Evolutionary conservation across 2,888 invertebrate genomes (phyloP).

Genomic region (Parnassius mnemosyne): DNA sequence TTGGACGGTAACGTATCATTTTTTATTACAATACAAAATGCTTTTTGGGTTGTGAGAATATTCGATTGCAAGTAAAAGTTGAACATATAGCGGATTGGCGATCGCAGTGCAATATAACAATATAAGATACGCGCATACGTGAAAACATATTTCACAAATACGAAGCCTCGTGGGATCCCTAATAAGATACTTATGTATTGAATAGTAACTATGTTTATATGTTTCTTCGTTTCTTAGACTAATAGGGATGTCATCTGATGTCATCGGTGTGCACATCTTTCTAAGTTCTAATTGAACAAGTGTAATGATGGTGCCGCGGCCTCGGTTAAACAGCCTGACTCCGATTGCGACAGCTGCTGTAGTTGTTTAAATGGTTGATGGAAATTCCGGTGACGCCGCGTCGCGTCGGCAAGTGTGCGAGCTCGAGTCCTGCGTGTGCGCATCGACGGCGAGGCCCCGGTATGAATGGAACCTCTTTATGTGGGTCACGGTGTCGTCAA

Average conservation of each 20-base stretch:
- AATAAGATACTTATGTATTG: too few relatives aligned
- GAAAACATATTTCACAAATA: too few relatives aligned
- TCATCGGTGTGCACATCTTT: conserved; percentile 52
- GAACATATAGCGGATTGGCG: conserved; percentile 4
- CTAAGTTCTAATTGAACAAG: conserved; percentile 74
- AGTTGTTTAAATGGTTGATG: conserved; percentile 69
- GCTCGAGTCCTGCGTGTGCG: conserved; percentile 62
- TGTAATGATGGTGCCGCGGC: conserved; percentile 62
- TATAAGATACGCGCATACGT: too few relatives aligned
- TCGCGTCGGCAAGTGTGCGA: conserved; percentile 55
- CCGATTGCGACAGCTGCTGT: conserved; percentile 65
- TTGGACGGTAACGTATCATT: conserved; percentile 23
- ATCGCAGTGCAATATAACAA: too few relatives aligned
- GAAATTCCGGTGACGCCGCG: conserved; percentile 67
- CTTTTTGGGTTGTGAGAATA: conserved; percentile 23
- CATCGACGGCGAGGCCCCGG: conserved; percentile 60
- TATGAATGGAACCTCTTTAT: conserved; percentile 78
- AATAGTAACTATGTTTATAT: background rate
- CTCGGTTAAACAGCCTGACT: conserved; percentile 53
- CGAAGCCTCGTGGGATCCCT: too few relatives aligned
- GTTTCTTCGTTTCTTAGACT: background rate
- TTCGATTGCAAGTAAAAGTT: conserved; percentile 23
- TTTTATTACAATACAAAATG: conserved; percentile 21
- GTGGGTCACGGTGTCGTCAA: conserved; percentile 80
- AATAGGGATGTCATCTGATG: conserved; percentile 8